Evolutionary conservation across 2,113 vertebrate species (phyloP).

Genomic region (Tretioscincus oriximinensis): DNA sequence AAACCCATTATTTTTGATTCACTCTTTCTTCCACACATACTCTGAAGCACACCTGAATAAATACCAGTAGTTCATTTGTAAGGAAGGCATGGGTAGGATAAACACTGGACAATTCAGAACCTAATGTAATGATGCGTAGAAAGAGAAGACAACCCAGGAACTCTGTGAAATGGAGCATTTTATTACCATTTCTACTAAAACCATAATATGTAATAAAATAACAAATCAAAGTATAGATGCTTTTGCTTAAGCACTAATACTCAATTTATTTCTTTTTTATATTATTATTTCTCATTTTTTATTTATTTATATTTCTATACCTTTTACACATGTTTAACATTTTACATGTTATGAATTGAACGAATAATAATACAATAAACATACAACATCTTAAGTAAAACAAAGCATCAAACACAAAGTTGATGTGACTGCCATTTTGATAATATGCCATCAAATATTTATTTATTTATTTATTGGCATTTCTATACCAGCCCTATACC

Average conservation of each 20-base stretch:
- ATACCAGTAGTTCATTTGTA: neutral
- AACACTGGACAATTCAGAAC: neutral
- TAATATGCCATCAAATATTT: no score
- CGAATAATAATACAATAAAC: no score
- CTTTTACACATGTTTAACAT: neutral
- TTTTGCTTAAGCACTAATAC: neutral
- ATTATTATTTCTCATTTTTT: no score
- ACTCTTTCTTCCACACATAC: neutral
- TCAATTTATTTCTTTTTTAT: neutral
- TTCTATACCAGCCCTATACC: no score
- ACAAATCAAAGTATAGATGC: neutral
- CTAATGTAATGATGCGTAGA: neutral
- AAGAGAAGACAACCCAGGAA: neutral
- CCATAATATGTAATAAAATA: no score
- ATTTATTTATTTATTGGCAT: no score
- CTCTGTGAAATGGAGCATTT: neutral
- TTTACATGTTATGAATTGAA: no score
- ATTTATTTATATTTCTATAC: no score
- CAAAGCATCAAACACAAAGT: no score
- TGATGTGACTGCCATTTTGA: no score
- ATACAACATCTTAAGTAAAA: no score
- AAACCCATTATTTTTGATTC: no score
- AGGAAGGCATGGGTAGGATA: neutral
- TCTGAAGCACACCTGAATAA: neutral
- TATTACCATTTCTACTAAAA: neutral